Evolutionary conservation across 2,888 invertebrate genomes (phyloP).

Genomic region (Microplitis deprimator): DNA sequence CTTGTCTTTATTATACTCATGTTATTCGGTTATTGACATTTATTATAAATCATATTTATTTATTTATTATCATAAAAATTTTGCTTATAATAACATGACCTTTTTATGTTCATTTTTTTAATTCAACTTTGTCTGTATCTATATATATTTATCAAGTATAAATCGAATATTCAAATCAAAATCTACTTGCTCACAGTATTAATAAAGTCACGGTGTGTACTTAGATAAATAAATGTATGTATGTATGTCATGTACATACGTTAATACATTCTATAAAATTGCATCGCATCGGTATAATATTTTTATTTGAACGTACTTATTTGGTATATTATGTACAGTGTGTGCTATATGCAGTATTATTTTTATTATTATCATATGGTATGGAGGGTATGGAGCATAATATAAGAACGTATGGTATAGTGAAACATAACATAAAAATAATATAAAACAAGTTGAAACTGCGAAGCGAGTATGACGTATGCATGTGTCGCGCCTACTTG

Average conservation of each 20-base stretch:
- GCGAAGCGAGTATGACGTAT: slow-evolving; percentile 9
- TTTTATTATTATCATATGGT: not conserved
- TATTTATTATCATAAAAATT: not conserved
- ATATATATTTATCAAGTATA: not conserved
- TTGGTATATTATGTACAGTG: not conserved
- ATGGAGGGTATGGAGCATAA: no score
- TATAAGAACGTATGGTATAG: not conserved
- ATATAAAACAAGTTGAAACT: not conserved
- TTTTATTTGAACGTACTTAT: not conserved
- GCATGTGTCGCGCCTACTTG: slow-evolving; percentile 34
- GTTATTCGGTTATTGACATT: not conserved
- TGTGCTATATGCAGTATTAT: not conserved
- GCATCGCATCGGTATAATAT: not conserved
- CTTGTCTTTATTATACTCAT: not conserved
- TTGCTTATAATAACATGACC: not conserved
- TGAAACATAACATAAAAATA: not conserved
- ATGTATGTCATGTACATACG: not conserved
- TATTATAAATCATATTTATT: not conserved
- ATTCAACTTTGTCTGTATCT: not conserved
- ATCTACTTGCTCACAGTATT: not conserved
- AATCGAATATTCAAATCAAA: not conserved
- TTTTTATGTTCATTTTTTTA: not conserved
- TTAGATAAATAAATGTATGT: not conserved
- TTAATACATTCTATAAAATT: not conserved
- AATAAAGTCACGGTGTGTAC: not conserved